phyloP scores from a whole-genome alignment of 2,888 invertebrate species.

The Megastigmus dorsalis region DNA sequence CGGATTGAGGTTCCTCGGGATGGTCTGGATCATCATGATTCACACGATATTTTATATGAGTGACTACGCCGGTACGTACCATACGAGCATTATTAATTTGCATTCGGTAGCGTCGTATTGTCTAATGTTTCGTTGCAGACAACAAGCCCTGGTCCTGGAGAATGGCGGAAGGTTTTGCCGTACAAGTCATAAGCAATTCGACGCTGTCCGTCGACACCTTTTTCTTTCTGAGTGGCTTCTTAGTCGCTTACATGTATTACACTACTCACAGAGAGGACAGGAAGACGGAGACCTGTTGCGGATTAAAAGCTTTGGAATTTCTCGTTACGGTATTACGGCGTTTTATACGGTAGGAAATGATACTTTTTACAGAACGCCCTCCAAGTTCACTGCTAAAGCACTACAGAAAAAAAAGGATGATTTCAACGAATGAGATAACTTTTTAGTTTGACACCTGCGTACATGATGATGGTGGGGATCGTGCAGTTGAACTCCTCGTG shows the following conservation, averaged over 20 bases:
- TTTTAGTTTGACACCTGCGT: slow-evolving; percentile 74
- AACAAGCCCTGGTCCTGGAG: slow-evolving; percentile 71
- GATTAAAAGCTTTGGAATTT: slow-evolving; percentile 54
- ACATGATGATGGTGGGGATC: slow-evolving; percentile 73
- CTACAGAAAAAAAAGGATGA: too few species aligned
- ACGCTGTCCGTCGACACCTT: slow-evolving; percentile 76
- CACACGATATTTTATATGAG: slow-evolving; percentile 75
- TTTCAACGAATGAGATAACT: background rate
- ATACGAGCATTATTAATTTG: too few species aligned
- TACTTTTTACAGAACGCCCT: too few species aligned
- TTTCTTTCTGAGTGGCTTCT: slow-evolving; percentile 73
- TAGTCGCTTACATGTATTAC: slow-evolving; percentile 64
- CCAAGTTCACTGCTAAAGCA: background rate
- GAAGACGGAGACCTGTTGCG: slow-evolving; percentile 38
- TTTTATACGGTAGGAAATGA: slow-evolving; percentile 72
- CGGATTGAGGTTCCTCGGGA: slow-evolving; percentile 76
- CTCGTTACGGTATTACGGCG: slow-evolving; percentile 66
- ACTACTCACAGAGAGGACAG: slow-evolving; percentile 46
- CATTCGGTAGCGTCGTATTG: too few species aligned
- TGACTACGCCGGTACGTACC: slow-evolving; percentile 68
- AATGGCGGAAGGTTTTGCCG: slow-evolving; percentile 67
- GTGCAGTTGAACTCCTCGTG: slow-evolving; percentile 71
- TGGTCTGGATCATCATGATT: slow-evolving; percentile 78
- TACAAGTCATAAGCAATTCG: slow-evolving; percentile 74
- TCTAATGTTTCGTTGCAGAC: slow-evolving; percentile 59